These are phyloP conservation scores for Ctenosaura bakeri DNA, from an alignment of 2,797 vertebrate genomes.

Conservation along the genomic window DNA sequence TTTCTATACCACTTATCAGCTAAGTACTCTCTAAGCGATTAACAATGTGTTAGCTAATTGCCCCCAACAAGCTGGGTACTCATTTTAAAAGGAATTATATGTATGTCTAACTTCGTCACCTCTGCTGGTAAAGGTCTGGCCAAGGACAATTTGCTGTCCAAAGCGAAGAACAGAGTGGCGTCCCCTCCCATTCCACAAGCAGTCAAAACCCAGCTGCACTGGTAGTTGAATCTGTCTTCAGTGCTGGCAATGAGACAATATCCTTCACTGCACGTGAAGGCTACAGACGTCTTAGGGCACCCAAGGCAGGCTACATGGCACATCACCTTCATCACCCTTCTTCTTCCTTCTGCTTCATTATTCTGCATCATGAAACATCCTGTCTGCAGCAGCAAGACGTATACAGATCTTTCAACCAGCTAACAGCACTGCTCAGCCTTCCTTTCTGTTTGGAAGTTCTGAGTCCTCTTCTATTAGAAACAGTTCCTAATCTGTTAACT, in stretches of 20 bases:
- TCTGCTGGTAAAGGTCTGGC: background rate
- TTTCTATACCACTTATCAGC: too few relatives aligned
- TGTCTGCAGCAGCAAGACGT: background rate
- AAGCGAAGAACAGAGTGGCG: too few relatives aligned
- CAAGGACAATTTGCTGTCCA: too few relatives aligned
- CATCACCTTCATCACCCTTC: background rate
- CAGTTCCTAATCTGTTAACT: conserved; percentile 23
- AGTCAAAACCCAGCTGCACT: too few relatives aligned
- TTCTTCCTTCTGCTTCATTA: background rate
- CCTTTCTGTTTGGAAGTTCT: background rate
- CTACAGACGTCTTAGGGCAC: too few relatives aligned
- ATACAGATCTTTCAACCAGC: background rate
- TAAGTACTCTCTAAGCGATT: too few relatives aligned
- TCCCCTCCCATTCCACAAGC: too few relatives aligned
- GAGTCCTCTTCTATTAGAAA: conserved; percentile 3
- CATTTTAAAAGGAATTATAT: background rate
- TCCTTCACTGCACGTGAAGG: too few relatives aligned
- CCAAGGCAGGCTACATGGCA: background rate
- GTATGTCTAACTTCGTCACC: background rate
- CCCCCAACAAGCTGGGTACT: too few relatives aligned
- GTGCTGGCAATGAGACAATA: too few relatives aligned
- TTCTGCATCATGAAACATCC: background rate
- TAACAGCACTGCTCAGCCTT: background rate
- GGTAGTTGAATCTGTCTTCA: too few relatives aligned
- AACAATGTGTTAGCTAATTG: too few relatives aligned